Evolutionary conservation across 2,888 invertebrate genomes (phyloP).

Genomic region (Hirtodrosophila trivittata): DNA sequence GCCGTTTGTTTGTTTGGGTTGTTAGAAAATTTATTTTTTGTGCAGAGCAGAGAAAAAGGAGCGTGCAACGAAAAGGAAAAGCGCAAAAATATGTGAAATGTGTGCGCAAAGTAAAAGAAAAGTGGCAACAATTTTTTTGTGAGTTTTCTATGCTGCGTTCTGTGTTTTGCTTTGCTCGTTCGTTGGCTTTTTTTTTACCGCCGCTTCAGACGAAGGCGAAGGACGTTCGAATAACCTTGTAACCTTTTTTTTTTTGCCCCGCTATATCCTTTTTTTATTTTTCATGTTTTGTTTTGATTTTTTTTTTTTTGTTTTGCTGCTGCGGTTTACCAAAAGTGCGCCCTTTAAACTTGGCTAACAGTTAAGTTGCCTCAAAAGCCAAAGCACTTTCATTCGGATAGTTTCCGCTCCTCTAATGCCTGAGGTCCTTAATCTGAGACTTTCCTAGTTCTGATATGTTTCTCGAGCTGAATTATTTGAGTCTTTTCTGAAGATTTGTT

Average conservation of each 20-base stretch:
- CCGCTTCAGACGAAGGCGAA: slow-evolving; percentile 72
- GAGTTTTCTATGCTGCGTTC: slow-evolving; percentile 60
- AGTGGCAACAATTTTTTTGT: slow-evolving; percentile 68
- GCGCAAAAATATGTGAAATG: slow-evolving; percentile 68
- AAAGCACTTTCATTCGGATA: slow-evolving; percentile 8
- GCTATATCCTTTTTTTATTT: slow-evolving; percentile 20
- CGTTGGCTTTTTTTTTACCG: slow-evolving; percentile 40
- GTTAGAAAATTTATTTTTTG: slow-evolving; percentile 80
- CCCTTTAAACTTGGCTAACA: slow-evolving; percentile 59
- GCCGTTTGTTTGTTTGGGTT: slow-evolving; percentile 77
- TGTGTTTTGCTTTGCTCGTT: slow-evolving; percentile 71
- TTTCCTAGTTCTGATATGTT: no score
- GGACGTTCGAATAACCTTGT: slow-evolving; percentile 82
- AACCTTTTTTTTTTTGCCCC: slow-evolving; percentile 70
- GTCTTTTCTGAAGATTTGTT: no score
- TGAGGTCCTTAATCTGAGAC: neutral
- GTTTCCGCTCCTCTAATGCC: neutral
- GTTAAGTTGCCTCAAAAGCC: slow-evolving; percentile 31
- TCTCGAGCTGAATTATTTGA: no score
- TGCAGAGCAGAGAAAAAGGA: slow-evolving; percentile 50
- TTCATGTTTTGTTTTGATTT: slow-evolving; percentile 45
- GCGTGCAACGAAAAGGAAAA: slow-evolving; percentile 40
- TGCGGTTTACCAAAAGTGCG: slow-evolving; percentile 62
- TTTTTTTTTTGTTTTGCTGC: slow-evolving; percentile 37
- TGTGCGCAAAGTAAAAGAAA: slow-evolving; percentile 76